Percentiles rank a stretch among this genome's conserved stretches.
phyloP scores from a whole-genome alignment of 2,797 vertebrate genomes.

The Denticeps clupeoides region DNA sequence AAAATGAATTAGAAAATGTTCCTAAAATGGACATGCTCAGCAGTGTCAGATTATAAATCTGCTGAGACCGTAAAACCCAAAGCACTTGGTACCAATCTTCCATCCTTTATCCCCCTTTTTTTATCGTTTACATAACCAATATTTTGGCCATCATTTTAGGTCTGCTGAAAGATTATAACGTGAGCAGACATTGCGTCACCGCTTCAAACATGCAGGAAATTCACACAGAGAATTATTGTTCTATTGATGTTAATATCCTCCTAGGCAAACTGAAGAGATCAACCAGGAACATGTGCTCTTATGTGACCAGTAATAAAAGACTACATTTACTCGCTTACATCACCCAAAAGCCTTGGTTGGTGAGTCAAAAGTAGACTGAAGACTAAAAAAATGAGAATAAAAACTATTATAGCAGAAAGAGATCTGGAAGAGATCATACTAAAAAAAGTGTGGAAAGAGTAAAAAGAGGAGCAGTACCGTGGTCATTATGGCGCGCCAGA shows the following conservation, averaged over 20 bases:
- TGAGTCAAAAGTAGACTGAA: too few relatives aligned
- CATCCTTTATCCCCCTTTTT: conserved; percentile 9
- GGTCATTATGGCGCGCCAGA: conserved; percentile 81
- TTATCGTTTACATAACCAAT: conserved; percentile 41
- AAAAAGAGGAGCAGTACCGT: conserved; percentile 69
- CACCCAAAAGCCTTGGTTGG: too few relatives aligned
- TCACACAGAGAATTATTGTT: conserved; percentile 26
- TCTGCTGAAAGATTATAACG: conserved; percentile 31
- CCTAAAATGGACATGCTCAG: conserved; percentile 38
- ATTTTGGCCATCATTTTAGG: conserved; percentile 36
- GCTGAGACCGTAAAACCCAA: conserved; percentile 2
- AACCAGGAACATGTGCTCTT: conserved; percentile 43
- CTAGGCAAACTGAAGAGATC: conserved; percentile 37
- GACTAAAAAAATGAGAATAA: too few relatives aligned
- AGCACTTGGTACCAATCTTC: neutral
- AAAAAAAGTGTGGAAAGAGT: too few relatives aligned
- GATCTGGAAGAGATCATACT: too few relatives aligned
- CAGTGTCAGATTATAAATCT: conserved; percentile 42
- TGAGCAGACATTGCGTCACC: conserved; percentile 51
- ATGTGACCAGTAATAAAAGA: conserved; percentile 37
- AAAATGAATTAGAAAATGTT: conserved; percentile 18
- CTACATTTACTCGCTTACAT: too few relatives aligned
- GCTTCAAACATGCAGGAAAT: conserved; percentile 25
- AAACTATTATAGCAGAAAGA: neutral
- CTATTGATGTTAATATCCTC: conserved; percentile 48